Evolutionary conservation across 2,888 invertebrate species (phyloP), one percentile per base, ranked within the genome.

Genomic region (Phytoseiulus persimilis): DNA sequence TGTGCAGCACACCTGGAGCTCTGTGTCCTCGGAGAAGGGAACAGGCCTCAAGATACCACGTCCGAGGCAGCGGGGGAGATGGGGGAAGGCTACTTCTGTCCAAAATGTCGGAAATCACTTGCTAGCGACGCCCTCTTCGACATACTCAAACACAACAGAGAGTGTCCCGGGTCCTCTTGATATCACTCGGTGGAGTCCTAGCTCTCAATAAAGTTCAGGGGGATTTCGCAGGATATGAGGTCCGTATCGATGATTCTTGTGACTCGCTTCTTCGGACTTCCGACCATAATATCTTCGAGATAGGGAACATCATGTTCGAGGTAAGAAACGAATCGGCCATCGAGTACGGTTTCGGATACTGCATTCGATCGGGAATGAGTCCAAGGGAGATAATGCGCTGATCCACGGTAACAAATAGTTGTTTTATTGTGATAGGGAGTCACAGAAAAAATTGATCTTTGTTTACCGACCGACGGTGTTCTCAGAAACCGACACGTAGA

Each of bases 61-160:
- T 2, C 31, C 0, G 87, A 87, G 39, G 6, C n/a, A 39, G 33
- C 87, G n/a, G 11, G 9, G 6, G 87, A 87, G 45, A 14, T n/a
- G n/a, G 33, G 33, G 11, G 39, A 87, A 87, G 87, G 87, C 18
- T 45, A 31, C 5, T 87, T 87, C 33, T 87, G 87, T 33, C 1
- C 32, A n/a, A 45, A 32, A 5, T 87, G 87, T 14, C 32, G 33
- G 87, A 33, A n/a, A 6, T 14, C 32, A 11, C 32, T 87, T 1
- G 32, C n/a, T 9, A 45, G 87, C 31, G 45, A 32, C 28, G 32
- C 87, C 6, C 28, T 33, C 33, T 87, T 87, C 14, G 87, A 87
- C 33, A 87, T 87, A 5, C 87, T 87, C 32, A 87, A 31, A n/a
- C 87, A 87, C 33, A 87, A 87, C 23, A 32, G 87, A 87, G 39